Base-by-base conservation (phyloP, 2,888 invertebrate species). In the Clivina fossor region DNA sequence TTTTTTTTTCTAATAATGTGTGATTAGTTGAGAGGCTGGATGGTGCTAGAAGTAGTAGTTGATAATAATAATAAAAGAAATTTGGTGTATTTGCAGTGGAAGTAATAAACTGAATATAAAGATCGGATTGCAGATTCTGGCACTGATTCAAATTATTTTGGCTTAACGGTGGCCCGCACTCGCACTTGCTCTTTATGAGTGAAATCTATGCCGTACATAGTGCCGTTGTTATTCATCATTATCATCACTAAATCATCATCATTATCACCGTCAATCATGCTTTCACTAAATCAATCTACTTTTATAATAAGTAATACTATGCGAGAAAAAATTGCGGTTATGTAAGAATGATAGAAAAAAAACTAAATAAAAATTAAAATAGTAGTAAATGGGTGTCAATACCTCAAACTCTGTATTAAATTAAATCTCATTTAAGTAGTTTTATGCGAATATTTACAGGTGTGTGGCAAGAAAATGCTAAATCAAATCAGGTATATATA, bases 371-470 rank as follows among this genome's bases (percentile, higher is more conserved):
- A n/a, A n/a, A n/a, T n/a, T n/a, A n/a, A n/a, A n/a, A 30, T 3
- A 13, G 9, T 30, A 30, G n/a, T 30, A 9, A 8, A 43, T 4
- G 19, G 9, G 22, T 43, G 20, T 28, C 46, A 40, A 47, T 47
- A 55, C 55, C 47, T 55, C 55, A 46, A 44, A 30, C 33, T 55
- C 47, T 40, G 38, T 26, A 46, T 46, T 38, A 55, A 50, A 30
- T 50, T 32, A 43, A 51, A 55, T 47, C 55, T 46, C 55, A 55
- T 54, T 50, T 54, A 54, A 26, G 11, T n/a, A n/a, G n/a, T n/a
- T n/a, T 44, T 35, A 35, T 54, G 51, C 46, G 16, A 47, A 46
- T 55, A 55, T 55, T 55, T 55, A 47, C 47, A 55, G 47, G 30
- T 44, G 44, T 37, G 44, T 24, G 13, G 26, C 26, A 9, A 24